Evolutionary conservation across 2,113 vertebrate species (phyloP).

Genomic region (Cebidichthys violaceus): DNA sequence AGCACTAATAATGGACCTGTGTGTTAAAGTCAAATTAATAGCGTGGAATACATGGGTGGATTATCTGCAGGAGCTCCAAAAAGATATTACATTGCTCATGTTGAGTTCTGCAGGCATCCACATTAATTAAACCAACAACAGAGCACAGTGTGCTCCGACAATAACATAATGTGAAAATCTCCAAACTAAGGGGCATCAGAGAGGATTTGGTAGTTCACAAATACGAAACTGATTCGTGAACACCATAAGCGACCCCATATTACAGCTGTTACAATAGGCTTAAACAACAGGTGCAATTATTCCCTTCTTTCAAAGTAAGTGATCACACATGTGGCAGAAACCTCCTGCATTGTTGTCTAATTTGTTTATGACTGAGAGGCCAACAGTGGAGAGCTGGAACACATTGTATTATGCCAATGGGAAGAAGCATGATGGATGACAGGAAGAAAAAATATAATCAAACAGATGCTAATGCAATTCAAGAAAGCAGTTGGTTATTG

Average conservation of each 20-base stretch:
- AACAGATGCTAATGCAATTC: slow-evolving; percentile 25
- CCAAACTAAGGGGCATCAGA: slow-evolving; percentile 31
- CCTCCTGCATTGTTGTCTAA: slow-evolving; percentile 23
- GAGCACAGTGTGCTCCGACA: slow-evolving; percentile 22
- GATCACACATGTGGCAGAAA: slow-evolving; percentile 19
- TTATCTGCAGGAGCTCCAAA: slow-evolving; percentile 48
- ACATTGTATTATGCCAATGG: background rate
- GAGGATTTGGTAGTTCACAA: slow-evolving; percentile 28
- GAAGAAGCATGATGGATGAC: slow-evolving; percentile 5
- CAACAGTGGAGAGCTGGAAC: background rate
- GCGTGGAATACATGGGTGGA: slow-evolving; percentile 51
- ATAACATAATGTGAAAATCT: slow-evolving; percentile 40
- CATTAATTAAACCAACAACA: slow-evolving; percentile 45
- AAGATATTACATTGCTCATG: slow-evolving; percentile 55
- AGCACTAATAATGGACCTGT: slow-evolving; percentile 35
- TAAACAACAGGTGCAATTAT: slow-evolving; percentile 29
- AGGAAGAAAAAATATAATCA: background rate
- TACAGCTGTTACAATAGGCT: slow-evolving; percentile 18
- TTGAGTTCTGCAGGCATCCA: slow-evolving; percentile 31
- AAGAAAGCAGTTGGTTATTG: slow-evolving; percentile 2
- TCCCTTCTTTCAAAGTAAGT: slow-evolving; percentile 16
- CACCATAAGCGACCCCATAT: slow-evolving; percentile 11
- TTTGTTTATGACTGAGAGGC: slow-evolving; percentile 52
- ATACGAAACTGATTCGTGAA: slow-evolving; percentile 52
- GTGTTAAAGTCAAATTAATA: slow-evolving; percentile 54